These are phyloP conservation scores for Adineta ricciae DNA, from an alignment of 2,888 invertebrate genomes.

Conservation along the genomic window DNA sequence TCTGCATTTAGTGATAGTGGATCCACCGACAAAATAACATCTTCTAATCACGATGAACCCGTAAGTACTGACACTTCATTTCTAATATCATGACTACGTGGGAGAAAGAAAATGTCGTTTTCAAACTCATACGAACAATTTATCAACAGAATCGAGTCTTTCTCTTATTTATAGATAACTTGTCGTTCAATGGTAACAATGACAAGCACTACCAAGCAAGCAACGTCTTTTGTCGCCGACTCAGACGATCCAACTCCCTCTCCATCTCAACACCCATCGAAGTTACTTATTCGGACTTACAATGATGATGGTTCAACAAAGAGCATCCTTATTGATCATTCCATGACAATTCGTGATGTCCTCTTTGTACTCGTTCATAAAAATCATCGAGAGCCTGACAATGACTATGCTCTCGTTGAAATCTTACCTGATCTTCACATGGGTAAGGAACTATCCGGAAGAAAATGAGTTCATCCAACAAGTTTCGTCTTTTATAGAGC, in stretches of 20 bases:
- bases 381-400: constrained; percentile 69
- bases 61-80: not conserved
- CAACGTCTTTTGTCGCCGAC: not conserved
- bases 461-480: too few species aligned
- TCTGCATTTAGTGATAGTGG: constrained; percentile 12
- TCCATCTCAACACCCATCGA: not conserved
- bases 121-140: too few species aligned
- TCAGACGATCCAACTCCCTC: not conserved
- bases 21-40: not conserved
- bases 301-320: constrained; percentile 80
- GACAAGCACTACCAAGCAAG: not conserved
- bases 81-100: too few species aligned
- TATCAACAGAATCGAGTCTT: not conserved
- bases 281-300: constrained; percentile 27
- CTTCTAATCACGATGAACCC: not conserved
- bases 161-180: not conserved
- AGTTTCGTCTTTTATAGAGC: constrained; percentile 63
- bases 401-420: constrained; percentile 90
- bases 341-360: constrained; percentile 67
- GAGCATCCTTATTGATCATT: constrained; percentile 86
- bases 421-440: constrained; percentile 88
- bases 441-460: constrained; percentile 60
- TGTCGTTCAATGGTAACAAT: not conserved
- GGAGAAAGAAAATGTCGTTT: too few species aligned
- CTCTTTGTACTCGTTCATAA: constrained; percentile 66